Evolutionary conservation across 2,113 vertebrate genomes (phyloP).

Genomic region (Sphyrna mokarran): DNA sequence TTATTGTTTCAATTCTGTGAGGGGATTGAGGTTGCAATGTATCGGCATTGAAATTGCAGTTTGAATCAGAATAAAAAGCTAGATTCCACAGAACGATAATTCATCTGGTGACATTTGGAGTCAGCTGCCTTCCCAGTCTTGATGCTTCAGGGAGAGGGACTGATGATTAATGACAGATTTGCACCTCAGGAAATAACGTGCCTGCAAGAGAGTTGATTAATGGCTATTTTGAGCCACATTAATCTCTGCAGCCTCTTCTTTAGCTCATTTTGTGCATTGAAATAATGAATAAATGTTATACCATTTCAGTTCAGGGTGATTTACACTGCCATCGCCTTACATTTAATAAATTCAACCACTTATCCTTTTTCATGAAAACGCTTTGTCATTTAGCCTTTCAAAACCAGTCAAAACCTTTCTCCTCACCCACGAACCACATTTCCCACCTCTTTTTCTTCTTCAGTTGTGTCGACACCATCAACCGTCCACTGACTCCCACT

Average conservation of each 20-base stretch:
- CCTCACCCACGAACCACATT: background rate
- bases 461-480: background rate
- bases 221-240: background rate
- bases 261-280: background rate
- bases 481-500: no score
- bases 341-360: background rate
- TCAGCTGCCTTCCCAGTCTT: background rate
- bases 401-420: background rate
- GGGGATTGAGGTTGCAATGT: background rate
- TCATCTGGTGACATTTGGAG: background rate
- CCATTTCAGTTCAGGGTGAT: background rate
- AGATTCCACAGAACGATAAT: background rate
- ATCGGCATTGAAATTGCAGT: background rate
- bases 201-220: background rate
- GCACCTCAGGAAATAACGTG: background rate
- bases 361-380: background rate
- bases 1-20: background rate
- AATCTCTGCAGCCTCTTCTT: background rate
- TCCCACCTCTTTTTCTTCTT: background rate
- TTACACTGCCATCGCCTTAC: background rate
- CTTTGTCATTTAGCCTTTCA: background rate
- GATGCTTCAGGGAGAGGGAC: background rate
- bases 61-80: background rate
- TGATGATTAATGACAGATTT: background rate
- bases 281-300: background rate